Evolutionary conservation across 2,797 vertebrate genomes (phyloP).

Genomic region (Australoheros facetus): DNA sequence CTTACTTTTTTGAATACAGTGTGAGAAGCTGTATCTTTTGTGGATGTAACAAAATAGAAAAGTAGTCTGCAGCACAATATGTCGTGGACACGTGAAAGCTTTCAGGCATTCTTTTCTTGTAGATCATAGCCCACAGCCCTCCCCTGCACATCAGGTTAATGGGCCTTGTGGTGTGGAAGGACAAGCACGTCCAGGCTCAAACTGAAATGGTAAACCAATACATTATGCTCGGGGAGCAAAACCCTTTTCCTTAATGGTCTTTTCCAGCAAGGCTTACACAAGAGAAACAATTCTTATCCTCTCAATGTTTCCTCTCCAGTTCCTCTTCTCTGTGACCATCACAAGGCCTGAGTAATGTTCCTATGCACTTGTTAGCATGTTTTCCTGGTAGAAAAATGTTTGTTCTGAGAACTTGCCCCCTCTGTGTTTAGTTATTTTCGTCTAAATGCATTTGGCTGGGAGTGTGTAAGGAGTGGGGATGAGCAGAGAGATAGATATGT

Average conservation of each 20-base stretch:
- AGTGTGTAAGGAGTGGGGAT: constrained; percentile 61
- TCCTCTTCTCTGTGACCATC: constrained; percentile 77
- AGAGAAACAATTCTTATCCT: constrained; percentile 76
- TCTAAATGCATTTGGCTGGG: constrained; percentile 75
- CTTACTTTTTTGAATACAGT: constrained; percentile 82
- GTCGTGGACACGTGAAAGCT: constrained; percentile 82
- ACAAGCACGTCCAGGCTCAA: constrained; percentile 79
- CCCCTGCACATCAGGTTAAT: constrained; percentile 81
- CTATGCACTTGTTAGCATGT: constrained; percentile 86
- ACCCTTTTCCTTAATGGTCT: constrained; percentile 81
- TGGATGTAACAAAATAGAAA: constrained; percentile 83
- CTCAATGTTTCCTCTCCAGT: constrained; percentile 75
- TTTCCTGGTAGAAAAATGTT: constrained; percentile 76
- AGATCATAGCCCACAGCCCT: constrained; percentile 75
- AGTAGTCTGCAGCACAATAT: constrained; percentile 83
- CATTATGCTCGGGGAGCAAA: constrained; percentile 80
- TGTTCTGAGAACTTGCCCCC: constrained; percentile 71
- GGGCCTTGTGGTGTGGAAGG: constrained; percentile 80
- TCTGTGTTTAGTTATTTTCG: constrained; percentile 67
- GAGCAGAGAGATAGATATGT: constrained; percentile 56
- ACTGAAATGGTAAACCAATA: constrained; percentile 82
- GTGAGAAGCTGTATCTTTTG: constrained; percentile 81
- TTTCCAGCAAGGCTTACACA: constrained; percentile 79
- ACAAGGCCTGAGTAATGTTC: constrained; percentile 82
- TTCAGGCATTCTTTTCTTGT: constrained; percentile 79